Evolutionary conservation across 2,113 vertebrate species (phyloP).

Genomic region (Lycaon pictus): DNA sequence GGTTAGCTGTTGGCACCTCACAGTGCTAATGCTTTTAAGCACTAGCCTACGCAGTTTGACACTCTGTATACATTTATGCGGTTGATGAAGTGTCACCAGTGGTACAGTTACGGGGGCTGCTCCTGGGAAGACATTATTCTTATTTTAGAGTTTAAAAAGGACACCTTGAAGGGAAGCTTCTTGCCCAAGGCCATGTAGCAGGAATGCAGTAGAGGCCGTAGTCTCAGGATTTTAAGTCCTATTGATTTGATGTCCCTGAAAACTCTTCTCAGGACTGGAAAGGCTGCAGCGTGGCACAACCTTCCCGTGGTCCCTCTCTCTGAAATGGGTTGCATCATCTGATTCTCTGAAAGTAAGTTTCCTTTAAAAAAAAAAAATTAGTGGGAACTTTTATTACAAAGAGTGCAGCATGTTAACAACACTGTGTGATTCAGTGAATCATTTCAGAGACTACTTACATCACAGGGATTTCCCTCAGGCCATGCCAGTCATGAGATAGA

Average conservation of each 20-base stretch:
- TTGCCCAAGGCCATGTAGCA: background rate
- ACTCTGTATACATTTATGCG: background rate
- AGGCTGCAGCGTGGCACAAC: background rate
- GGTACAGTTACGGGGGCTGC: background rate
- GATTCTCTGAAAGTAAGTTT: slow-evolving; percentile 67
- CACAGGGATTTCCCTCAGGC: slow-evolving; percentile 73
- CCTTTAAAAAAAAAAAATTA: slow-evolving; percentile 53
- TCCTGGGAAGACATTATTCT: background rate
- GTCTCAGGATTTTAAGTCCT: background rate
- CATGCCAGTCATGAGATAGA: slow-evolving; percentile 65
- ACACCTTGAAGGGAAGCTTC: background rate
- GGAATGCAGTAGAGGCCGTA: background rate
- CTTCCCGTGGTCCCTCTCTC: background rate
- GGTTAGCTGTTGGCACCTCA: background rate
- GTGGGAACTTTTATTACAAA: slow-evolving; percentile 65
- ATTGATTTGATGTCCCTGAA: background rate
- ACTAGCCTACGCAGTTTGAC: background rate
- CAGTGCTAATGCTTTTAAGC: background rate
- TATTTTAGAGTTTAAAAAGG: background rate
- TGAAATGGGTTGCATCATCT: slow-evolving; percentile 35
- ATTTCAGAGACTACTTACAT: slow-evolving; percentile 63
- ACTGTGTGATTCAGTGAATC: slow-evolving; percentile 58
- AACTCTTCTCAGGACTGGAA: background rate
- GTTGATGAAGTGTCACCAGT: background rate
- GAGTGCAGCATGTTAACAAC: slow-evolving; percentile 51